A percentile compares a stretch with the other conserved stretches of the same genome.
Evolutionary conservation across 2,888 invertebrate species (phyloP).

Genomic region (Habrosyne pyritoides): DNA sequence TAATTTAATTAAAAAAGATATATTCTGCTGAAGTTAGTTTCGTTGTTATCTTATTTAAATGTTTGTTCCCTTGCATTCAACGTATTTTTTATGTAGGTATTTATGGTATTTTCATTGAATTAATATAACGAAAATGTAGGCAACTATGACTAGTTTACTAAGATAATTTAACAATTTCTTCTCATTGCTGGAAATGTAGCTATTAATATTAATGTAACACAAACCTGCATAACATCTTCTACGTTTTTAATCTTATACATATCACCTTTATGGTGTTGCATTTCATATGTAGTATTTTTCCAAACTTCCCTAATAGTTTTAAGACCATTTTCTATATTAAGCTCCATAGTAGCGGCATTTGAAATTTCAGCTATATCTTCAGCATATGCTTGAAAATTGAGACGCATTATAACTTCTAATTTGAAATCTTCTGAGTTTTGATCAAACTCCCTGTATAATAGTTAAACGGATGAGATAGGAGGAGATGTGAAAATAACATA

Average conservation of each 20-base stretch:
- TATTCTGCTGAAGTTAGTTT: no score
- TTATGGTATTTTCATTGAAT: no score
- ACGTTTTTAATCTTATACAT: constrained; percentile 88
- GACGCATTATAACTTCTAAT: constrained; percentile 89
- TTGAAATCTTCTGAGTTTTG: constrained; percentile 91
- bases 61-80: no score
- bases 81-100: no score
- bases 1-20: no score
- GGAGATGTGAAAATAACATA: no score
- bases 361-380: constrained; percentile 94
- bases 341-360: constrained; percentile 94
- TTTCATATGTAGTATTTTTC: constrained; percentile 88
- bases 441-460: constrained; percentile 86
- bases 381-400: constrained; percentile 92
- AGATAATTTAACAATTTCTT: neutral
- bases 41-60: no score
- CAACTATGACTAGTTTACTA: no score
- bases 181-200: neutral
- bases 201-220: constrained; percentile 1
- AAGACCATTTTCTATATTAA: constrained; percentile 92
- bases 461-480: neutral
- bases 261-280: constrained; percentile 87
- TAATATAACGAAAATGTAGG: no score
- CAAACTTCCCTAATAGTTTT: constrained; percentile 88
- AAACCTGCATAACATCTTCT: constrained; percentile 90